Evolutionary conservation across 2,797 vertebrate genomes (phyloP), one percentile per base, ranked within the genome.

Genomic region (Corythornis leucogaster): DNA sequence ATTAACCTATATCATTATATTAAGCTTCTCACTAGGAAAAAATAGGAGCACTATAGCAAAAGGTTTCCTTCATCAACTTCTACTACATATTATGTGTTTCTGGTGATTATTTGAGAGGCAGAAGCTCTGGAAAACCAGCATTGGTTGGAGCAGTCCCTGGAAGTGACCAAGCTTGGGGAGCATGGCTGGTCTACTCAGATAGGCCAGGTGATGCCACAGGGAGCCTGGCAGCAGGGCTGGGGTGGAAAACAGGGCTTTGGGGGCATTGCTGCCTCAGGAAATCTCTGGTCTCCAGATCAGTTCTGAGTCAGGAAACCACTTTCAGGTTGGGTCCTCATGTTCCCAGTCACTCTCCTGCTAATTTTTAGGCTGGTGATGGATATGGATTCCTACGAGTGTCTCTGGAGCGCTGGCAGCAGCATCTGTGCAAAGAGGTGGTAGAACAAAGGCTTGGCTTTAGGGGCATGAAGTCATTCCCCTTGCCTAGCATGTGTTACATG

Each of bases 361-460:
- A 13, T 26, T 78, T 66, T 68, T 16, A 48, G 55, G 25, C 18
- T 8, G 2, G 28, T 38, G 79, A 9, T 85, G 66, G 68, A 57
- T 25, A 11, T 62, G 0, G 4, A 31, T 73, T 21, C 46, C 30
- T 45, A 40, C 0, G 5, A 77, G 50, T 0, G 0, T 59, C 55
- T 15, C 2, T 80, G 82, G 67, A 83, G 42, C 1, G 1, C 51
- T 66, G 76, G 62, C 5, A 1, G 67, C 51, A 76, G 80, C 46
- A 48, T 69, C 71, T 74, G 42, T 15, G 22, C 48, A 53, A 48
- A 58, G 12, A 69, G 30, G 50, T 92, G 76, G 35, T 55, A 46
- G 78, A 90, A 89, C 46, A 90, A 90, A 70, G 30, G n/a, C 55
- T 80, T 88, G 55, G 64, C 64, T 89, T 92, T 45, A n/a, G 22